Evolutionary conservation across 2,888 invertebrate species (phyloP).

Genomic region (Phyllotreta striolata): DNA sequence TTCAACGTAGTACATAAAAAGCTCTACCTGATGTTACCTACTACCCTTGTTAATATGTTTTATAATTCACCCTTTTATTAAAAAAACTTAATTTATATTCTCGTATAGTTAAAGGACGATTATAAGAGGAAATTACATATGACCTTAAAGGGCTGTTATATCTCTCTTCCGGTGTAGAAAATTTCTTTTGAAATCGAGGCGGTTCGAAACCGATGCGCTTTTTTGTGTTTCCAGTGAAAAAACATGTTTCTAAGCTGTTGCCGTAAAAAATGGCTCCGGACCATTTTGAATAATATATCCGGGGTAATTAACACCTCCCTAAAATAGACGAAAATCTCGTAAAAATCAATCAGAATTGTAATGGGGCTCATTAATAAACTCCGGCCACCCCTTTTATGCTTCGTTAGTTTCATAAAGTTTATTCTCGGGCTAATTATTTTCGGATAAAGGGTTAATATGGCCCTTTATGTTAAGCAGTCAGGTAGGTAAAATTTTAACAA

Average conservation of each 20-base stretch:
- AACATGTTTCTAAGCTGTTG: constrained; percentile 19
- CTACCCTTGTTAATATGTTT: too few species aligned
- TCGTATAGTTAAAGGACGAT: constrained; percentile 12
- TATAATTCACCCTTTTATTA: background rate
- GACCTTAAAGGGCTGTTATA: constrained; percentile 24
- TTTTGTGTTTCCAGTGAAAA: constrained; percentile 6
- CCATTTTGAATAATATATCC: constrained; percentile 25
- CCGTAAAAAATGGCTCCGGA: constrained; percentile 18
- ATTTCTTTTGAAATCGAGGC: constrained; percentile 12
- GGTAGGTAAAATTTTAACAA: constrained; percentile 11
- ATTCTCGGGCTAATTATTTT: constrained; percentile 14
- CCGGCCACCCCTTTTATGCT: constrained; percentile 27
- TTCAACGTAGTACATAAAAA: too few species aligned
- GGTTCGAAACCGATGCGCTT: constrained; percentile 12
- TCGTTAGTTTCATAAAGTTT: constrained; percentile 23
- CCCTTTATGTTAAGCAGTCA: background rate
- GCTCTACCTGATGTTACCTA: too few species aligned
- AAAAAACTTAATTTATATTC: constrained; percentile 25
- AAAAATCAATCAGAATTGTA: constrained; percentile 30
- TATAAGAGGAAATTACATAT: constrained; percentile 28
- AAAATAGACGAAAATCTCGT: constrained; percentile 29
- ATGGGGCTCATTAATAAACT: constrained; percentile 28
- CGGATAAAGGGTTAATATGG: constrained; percentile 15
- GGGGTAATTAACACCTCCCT: constrained; percentile 30
- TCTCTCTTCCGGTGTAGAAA: constrained; percentile 25